Percentiles rank a stretch among this genome's conserved stretches.
These are phyloP conservation scores for Marasmarcha lunaedactyla DNA, from an alignment of 2,888 invertebrate genomes.

Conservation along the genomic window DNA sequence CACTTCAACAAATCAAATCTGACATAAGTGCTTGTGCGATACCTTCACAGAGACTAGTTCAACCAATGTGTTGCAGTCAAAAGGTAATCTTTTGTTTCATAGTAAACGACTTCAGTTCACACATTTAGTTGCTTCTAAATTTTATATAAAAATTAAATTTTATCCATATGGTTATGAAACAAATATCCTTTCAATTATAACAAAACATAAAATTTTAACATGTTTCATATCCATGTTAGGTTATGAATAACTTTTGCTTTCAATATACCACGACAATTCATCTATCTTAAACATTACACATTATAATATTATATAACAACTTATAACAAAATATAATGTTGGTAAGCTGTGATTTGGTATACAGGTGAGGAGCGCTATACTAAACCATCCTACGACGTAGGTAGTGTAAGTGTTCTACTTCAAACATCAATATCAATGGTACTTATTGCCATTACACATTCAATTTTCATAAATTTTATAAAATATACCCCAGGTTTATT, in stretches of 20 bases:
- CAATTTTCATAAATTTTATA: not conserved
- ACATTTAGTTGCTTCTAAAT: no score
- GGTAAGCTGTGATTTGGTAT: constrained; percentile 71
- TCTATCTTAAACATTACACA: constrained; percentile 56
- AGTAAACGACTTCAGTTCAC: no score
- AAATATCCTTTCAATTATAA: no score
- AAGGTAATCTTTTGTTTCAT: no score
- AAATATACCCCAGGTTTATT: no score
- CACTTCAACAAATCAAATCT: no score
- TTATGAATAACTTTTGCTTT: constrained; percentile 44
- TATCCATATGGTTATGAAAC: no score
- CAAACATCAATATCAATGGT: not conserved
- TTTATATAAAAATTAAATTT: no score
- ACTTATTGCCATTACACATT: not conserved
- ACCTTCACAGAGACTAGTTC: no score
- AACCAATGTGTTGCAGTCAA: no score
- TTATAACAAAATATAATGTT: constrained; percentile 63
- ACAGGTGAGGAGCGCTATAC: constrained; percentile 64
- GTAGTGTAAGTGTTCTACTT: constrained; percentile 16
- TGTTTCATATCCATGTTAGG: constrained; percentile 36
- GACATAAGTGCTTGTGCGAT: no score
- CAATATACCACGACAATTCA: constrained; percentile 40
- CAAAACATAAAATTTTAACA: constrained; percentile 54
- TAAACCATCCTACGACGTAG: constrained; percentile 29
- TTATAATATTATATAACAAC: constrained; percentile 39